Base-by-base conservation (phyloP, 2,888 invertebrate species). In the Eledona agricola region DNA sequence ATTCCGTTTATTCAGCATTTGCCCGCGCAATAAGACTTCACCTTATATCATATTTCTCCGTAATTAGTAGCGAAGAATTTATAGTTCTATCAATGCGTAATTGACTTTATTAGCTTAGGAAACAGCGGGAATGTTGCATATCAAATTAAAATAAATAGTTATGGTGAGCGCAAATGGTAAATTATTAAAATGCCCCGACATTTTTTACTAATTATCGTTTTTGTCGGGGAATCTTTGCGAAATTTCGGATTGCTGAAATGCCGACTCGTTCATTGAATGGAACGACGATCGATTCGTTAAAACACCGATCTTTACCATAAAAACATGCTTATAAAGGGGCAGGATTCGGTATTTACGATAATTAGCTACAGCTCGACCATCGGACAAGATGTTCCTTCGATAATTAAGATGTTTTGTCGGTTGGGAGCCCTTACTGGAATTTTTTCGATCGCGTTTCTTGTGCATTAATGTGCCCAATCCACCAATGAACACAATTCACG, bases 51-150 rank as follows among this genome's bases (percentile, higher is more conserved):
- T 50, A 50, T 50, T 55, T 60, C 56, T 56, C 29, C 53, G 50
- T 63, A 64, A 64, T 64, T 64, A 63, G 59, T 53, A 51, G 40
- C 31, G 40, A 55, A 54, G 63, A 63, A 64, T 64, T 62, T 60
- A 60, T 57, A 32, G 58, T 57, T 58, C 51, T 52, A 59, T 63
- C 60, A 55, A 56, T 51, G 55, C 57, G 55, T 57, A 63, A 57
- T 56, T 57, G 58, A 59, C 58, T 63, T 62, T 59, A 62, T 61
- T 58, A 55, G 58, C 50, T 52, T 37, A 61, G 58, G 60, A 61
- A 62, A 57, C 61, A 58, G 59, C 55, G 52, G 59, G 64, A 63
- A 64, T 64, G 51, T 37, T 31, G 42, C 49, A 35, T 51, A 51
- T 51, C 47, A 47, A 51, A 51, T 43, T 51, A 40, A 49, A 50